Base-by-base conservation (phyloP, 2,113 vertebrate species). In the Chaenogobius annularis region DNA sequence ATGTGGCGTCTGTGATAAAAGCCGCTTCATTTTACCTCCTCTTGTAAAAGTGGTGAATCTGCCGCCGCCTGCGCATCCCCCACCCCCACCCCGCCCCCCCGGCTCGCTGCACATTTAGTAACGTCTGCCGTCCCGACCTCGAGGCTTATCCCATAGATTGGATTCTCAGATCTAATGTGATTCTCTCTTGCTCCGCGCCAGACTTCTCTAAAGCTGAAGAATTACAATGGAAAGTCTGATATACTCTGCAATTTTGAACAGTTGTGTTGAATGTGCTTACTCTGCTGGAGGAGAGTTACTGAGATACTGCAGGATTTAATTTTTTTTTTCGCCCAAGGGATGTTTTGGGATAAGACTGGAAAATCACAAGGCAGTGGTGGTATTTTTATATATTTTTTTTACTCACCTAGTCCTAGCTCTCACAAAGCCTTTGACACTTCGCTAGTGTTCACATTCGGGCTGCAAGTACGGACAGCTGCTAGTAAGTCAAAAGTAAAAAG, bases 91-190 rank as follows among this genome's bases (percentile, higher is more conserved):
- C 31, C 5, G 35, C 26, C 26, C 26, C 2, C 26, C 31, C 5
- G 35, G 35, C 35, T 40, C 61, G 19, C 15, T n/a, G 35, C 61
- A 35, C 58, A 35, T 19, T 61, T 40, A 43, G 26, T 31, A n/a
- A 31, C 9, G 37, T 17, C 58, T 61, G 26, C 58, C 17, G 14
- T 61, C 35, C 56, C 61, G 61, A 63, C 61, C 35, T 31, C 19
- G 10, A 35, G 37, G 15, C 61, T 63, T 63, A 63, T 63, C 61
- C 61, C 19, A 43, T 63, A 40, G 61, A 63, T 63, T 63, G 37
- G 19, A 63, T 35, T 63, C 19, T 63, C 31, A 63, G 61, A 63
- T 63, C 61, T 40, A 63, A 63, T 43, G 61, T 19, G 61, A 63
- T 63, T 40, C 35, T 63, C 35, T 20, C 61, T 40, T 5, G 17